phyloP scores from a whole-genome alignment of 2,797 vertebrate genomes.

The Epinephelus awoara region DNA sequence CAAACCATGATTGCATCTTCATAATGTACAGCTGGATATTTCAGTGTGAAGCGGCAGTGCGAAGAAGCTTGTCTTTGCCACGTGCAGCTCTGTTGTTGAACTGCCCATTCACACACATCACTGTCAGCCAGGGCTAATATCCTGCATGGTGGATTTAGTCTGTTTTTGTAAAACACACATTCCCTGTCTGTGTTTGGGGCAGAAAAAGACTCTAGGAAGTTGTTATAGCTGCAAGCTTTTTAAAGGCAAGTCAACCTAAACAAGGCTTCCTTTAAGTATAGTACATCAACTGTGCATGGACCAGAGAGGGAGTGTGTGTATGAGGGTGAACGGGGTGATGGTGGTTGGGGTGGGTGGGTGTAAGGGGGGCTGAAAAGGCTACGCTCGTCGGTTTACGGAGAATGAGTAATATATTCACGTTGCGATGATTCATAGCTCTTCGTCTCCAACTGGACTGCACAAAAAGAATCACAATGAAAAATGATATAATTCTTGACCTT shows the following conservation, averaged over 20 bases:
- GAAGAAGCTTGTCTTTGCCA: conserved; percentile 7
- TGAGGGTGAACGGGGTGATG: not conserved
- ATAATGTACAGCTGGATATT: not conserved
- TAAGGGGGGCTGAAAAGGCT: conserved; percentile 10
- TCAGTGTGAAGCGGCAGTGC: not conserved
- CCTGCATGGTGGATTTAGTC: conserved; percentile 63
- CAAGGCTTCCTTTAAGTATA: conserved; percentile 50
- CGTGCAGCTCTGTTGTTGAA: conserved; percentile 37
- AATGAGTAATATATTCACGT: conserved; percentile 56
- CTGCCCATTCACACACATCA: conserved; percentile 31
- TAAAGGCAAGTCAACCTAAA: conserved; percentile 72
- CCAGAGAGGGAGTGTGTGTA: conserved; percentile 15
- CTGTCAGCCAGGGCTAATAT: conserved; percentile 64
- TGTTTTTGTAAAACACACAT: conserved; percentile 69
- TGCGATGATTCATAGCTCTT: conserved; percentile 56
- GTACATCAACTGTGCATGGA: conserved; percentile 37
- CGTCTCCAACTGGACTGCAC: conserved; percentile 48
- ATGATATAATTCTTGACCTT: conserved; percentile 60
- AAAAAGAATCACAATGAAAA: conserved; percentile 59
- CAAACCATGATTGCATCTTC: not conserved
- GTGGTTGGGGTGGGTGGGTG: too few relatives aligned
- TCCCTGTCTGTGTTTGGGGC: conserved; percentile 76
- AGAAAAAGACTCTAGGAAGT: conserved; percentile 73
- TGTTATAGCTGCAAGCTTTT: conserved; percentile 66
- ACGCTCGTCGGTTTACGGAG: conserved; percentile 31